phyloP scores from a whole-genome alignment of 35 echinoderm and acorn worm species.

The Acanthaster planci region DNA sequence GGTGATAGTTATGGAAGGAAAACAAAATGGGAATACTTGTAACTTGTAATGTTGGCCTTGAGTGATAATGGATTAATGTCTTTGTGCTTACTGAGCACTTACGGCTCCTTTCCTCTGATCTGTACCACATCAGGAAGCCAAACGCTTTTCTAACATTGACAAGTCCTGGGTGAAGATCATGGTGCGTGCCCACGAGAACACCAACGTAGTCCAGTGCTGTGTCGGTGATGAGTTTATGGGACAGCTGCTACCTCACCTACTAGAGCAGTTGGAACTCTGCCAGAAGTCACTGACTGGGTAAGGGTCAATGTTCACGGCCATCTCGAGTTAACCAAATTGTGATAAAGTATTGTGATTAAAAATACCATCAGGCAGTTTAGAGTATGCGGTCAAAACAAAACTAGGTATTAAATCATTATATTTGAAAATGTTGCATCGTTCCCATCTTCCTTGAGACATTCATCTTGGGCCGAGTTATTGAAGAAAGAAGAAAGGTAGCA shows the following conservation, averaged over 20 bases:
- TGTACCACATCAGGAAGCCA: slow-evolving; percentile 75
- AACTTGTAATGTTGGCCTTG: neutral
- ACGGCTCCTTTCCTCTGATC: neutral
- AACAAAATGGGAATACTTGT: no score
- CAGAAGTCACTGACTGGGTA: slow-evolving; percentile 99
- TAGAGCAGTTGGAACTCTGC: slow-evolving; percentile 96
- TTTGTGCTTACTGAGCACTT: neutral
- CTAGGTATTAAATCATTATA: no score
- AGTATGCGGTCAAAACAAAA: no score
- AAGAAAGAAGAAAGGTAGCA: no score
- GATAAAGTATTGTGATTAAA: no score
- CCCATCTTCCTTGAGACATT: no score
- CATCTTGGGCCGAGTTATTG: no score
- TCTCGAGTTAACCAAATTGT: no score
- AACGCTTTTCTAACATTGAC: slow-evolving; percentile 97
- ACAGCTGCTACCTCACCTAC: slow-evolving; percentile 88
- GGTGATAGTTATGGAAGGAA: no score
- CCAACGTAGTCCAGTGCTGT: slow-evolving; percentile 96
- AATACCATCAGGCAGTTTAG: no score
- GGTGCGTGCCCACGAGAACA: slow-evolving; percentile 97
- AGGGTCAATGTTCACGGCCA: neutral
- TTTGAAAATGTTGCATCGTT: no score
- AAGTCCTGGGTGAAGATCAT: slow-evolving; percentile 99
- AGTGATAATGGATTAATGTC: neutral
- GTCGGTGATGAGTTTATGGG: slow-evolving; percentile 98